Evolutionary conservation across 1,140 invertebrate genomes (phyloP), one percentile per base, ranked within the genome.

Genomic region (Aethina tumida): DNA sequence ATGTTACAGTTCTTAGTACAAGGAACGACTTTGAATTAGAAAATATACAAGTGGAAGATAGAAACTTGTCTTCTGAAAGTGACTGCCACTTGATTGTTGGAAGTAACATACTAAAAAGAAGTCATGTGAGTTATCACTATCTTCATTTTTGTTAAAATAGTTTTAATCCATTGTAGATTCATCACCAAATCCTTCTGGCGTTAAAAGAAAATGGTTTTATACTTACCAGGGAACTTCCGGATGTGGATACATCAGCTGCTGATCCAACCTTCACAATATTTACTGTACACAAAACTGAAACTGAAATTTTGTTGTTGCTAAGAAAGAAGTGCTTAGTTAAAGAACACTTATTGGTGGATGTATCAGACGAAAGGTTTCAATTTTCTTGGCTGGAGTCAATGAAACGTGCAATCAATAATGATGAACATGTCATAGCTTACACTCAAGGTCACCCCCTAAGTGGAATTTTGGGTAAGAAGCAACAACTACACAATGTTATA

Each of bases 391-490:
- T 77, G 2, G 29, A 55, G 2, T 45, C 63, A 14, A 45, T 77
- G n/a, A 70, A 79, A 53, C 65, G 67, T 28, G 60, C 66, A 7
- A 49, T 75, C 1, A 69, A 74, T 43, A 67, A 69, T 47, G 63
- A 65, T 3, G 65, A 70, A 27, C 58, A 67, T 28, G 47, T 78
- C 12, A 53, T 82, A 5, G 48, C 81, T 0, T 71, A 75, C 26
- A 63, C 68, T 5, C 69, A 77, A 59, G 69, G 71, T 42, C 74
- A 79, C 39, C 59, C 60, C n/a, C 58, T 73, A 1, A 84, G 73
- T 63, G 93, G 93, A 17, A 64, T 93, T 10, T 50, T 95, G 12
- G 93, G n/a, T n/a, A n/a, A n/a, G n/a, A n/a, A n/a, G n/a, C n/a
- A n/a, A n/a, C n/a, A n/a, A n/a, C n/a, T n/a, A n/a, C n/a, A n/a